phyloP scores from a whole-genome alignment of 2,888 invertebrate genomes.

The Agrenia bidenticulata region DNA sequence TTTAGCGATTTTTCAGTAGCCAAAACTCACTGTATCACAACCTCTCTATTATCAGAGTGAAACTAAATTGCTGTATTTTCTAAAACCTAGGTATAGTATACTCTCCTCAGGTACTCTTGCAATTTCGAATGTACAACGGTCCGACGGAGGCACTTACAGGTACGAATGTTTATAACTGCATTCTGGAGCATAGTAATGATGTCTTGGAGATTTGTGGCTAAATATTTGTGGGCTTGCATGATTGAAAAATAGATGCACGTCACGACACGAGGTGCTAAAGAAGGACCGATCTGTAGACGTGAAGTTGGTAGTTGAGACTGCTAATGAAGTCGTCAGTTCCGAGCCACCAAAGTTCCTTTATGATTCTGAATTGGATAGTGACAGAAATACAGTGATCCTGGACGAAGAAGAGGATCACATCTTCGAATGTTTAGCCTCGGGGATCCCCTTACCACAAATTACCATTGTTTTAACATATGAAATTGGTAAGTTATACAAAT shows the following conservation, averaged over 20 bases:
- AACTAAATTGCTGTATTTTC: too few species aligned
- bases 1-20: background rate
- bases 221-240: too few species aligned
- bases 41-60: too few species aligned
- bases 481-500: constrained; percentile 22
- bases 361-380: constrained; percentile 29
- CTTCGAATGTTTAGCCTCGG: constrained; percentile 46
- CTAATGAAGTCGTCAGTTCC: constrained; percentile 30
- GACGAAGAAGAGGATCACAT: constrained; percentile 40
- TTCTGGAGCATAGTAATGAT: background rate
- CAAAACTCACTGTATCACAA: too few species aligned
- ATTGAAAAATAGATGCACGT: constrained; percentile 35
- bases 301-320: constrained; percentile 37
- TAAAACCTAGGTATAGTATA: constrained; percentile 44
- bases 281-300: constrained; percentile 37
- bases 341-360: constrained; percentile 41
- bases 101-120: constrained; percentile 48
- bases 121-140: constrained; percentile 38
- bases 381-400: constrained; percentile 35
- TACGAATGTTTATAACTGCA: constrained; percentile 14
- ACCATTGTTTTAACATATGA: constrained; percentile 41
- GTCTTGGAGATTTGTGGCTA: too few species aligned
- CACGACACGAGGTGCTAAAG: constrained; percentile 38
- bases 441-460: constrained; percentile 41
- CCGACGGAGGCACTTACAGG: constrained; percentile 47